Conservation (phyloP, 2,797 vertebrate species). For the Rhynchotus rufescens region DNA sequence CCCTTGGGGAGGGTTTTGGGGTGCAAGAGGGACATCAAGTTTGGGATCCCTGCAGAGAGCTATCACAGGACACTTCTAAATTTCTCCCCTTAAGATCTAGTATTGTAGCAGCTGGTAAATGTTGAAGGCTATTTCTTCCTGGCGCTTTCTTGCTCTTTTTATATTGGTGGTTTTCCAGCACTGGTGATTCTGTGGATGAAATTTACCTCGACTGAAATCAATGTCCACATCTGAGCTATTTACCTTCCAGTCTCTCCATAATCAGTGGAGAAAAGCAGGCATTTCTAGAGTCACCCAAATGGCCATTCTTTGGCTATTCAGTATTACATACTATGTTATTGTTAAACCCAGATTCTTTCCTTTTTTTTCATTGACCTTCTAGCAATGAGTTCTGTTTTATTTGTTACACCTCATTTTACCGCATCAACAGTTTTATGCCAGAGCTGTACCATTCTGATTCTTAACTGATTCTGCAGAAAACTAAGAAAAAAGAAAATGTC, state of each 20-base stretch:
- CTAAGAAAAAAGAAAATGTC: neutral
- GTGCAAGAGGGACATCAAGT: too few species aligned
- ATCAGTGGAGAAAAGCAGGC: neutral
- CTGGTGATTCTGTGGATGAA: neutral
- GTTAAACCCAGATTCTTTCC: conserved; percentile 5
- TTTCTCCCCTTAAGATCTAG: too few species aligned
- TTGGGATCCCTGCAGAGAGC: too few species aligned
- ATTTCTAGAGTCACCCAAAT: neutral
- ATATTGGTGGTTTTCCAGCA: neutral
- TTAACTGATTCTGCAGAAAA: neutral
- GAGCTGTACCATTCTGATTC: conserved; percentile 10
- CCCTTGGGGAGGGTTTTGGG: too few species aligned
- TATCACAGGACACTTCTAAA: too few species aligned
- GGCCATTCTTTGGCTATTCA: neutral
- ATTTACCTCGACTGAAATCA: neutral
- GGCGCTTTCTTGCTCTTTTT: neutral
- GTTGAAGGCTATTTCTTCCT: neutral
- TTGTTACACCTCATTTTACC: conserved; percentile 45
- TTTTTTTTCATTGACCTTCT: conserved; percentile 36
- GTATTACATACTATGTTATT: neutral
- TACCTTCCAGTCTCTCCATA: neutral
- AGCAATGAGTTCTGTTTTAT: conserved; percentile 8
- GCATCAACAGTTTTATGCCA: conserved; percentile 28
- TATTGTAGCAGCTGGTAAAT: neutral
- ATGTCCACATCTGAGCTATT: neutral